Conservation (phyloP, 2,888 invertebrate species). For the Mimas tiliae region DNA sequence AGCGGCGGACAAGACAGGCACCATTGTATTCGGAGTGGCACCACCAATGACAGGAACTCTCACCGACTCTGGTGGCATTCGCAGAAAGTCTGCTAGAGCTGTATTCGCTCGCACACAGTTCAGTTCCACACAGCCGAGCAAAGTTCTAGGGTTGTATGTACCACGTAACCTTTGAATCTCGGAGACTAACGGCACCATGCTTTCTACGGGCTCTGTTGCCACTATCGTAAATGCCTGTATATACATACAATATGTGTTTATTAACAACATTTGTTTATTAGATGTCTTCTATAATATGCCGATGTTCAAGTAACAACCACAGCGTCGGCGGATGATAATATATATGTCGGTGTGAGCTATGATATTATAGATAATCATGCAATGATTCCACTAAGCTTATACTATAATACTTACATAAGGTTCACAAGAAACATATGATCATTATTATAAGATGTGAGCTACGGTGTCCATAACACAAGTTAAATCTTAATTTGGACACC, state of each 20-base stretch:
- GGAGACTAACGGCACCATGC: slow-evolving; percentile 88
- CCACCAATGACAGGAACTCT: slow-evolving; percentile 89
- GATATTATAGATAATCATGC: no score
- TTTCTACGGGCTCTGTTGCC: slow-evolving; percentile 86
- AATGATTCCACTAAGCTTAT: no score
- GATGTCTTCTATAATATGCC: no score
- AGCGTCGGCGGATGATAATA: no score
- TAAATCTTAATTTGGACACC: no score
- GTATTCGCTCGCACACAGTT: slow-evolving; percentile 89
- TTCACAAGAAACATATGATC: no score
- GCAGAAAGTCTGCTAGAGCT: slow-evolving; percentile 87
- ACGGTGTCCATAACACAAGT: no score
- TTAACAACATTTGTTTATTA: no score
- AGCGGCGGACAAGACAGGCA: slow-evolving; percentile 88
- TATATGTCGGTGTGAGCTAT: no score
- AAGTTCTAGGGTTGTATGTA: slow-evolving; percentile 63
- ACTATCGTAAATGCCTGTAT: slow-evolving; percentile 71
- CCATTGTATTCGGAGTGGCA: slow-evolving; percentile 88
- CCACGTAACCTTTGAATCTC: slow-evolving; percentile 86
- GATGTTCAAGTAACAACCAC: no score
- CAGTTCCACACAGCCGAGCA: slow-evolving; percentile 88
- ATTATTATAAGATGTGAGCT: no score
- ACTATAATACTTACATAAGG: no score
- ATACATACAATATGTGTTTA: not conserved
- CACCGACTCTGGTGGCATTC: slow-evolving; percentile 85